Evolutionary conservation across 2,113 vertebrate species (phyloP), one percentile per base, ranked within the genome.

Genomic region (Sinocyclocheilus anophthalmus): DNA sequence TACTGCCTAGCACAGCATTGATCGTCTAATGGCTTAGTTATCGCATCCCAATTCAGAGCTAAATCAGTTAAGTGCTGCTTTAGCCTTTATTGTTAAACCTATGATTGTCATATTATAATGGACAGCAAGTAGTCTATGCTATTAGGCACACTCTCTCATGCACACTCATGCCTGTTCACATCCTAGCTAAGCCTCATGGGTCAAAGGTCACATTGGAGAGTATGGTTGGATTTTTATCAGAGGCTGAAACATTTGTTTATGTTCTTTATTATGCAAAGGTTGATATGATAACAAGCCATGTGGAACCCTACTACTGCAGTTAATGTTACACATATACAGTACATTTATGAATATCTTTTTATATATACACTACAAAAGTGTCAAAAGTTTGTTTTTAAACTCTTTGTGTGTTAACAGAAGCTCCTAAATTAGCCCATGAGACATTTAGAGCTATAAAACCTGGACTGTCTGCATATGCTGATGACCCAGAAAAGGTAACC

Each of bases 391-490:
- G 20, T 57, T 57, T 22, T 57, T 57, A 57, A 20, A 55, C 2
- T 65, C 39, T 55, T 81, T 83, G 0, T 89, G 84, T 91, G 76
- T 14, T 83, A 88, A 80, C 93, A 98, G 97, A 93, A 80, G 92
- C 93, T 90, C 97, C 96, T 4, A 94, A 87, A 76, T 92, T 99
- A 90, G 93, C 93, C 65, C 94, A 95, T 0, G 97, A 98, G 92
- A 97, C 95, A 0, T 99, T 99, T 92, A 96, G 89, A 92, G 96
- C 97, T 42, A 94, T 99, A 91, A 95, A 96, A 88, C 98, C 98
- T 1, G 98, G 97, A 24, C 95, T 99, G 3, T 99, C 98, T 14
- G 95, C 96, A 0, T 99, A 99, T 16, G 97, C 96, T 0, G 97
- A 99, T 69, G 94, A 97, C 1, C 95, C 97, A 0, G 94, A 97